Evolutionary conservation across 2,888 invertebrate species (phyloP).

Genomic region (Theretra japonica): DNA sequence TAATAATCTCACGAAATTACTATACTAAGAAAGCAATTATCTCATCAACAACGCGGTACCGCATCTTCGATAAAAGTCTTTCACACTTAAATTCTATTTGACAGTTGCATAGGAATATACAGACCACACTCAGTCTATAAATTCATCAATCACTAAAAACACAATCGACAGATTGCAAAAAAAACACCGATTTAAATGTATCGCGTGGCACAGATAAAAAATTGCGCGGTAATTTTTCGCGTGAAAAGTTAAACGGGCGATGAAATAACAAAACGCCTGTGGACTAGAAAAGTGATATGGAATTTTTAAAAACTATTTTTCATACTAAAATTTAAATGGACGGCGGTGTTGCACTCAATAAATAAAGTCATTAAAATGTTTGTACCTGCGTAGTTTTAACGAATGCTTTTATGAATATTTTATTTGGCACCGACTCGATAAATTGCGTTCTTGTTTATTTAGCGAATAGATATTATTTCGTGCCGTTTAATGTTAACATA

Average conservation of each 20-base stretch:
- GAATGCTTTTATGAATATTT: conserved; percentile 49
- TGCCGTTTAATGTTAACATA: not conserved
- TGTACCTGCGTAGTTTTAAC: conserved; percentile 37
- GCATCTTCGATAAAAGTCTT: no score
- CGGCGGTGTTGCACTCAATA: conserved; percentile 41
- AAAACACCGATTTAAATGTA: not conserved
- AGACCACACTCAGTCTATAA: no score
- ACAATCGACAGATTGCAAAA: not conserved
- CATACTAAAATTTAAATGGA: conserved; percentile 40
- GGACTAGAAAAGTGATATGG: conserved; percentile 5
- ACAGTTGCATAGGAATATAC: no score
- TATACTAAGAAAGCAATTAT: no score
- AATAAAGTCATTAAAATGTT: conserved; percentile 45
- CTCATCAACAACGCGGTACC: no score
- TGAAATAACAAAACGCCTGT: conserved; percentile 36
- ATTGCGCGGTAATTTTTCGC: not conserved
- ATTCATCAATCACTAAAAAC: not conserved
- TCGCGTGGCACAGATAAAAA: not conserved
- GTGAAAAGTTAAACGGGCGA: accelerated
- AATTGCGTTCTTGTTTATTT: conserved; percentile 50
- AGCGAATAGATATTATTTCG: conserved; percentile 26
- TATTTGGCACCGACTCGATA: conserved; percentile 44
- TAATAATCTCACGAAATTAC: no score
- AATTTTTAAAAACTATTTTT: conserved; percentile 9
- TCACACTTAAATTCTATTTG: no score